A percentile compares a stretch with the other conserved stretches of the same genome.
These are phyloP conservation scores for Philereme vetulata DNA, from an alignment of 2,888 invertebrate genomes.

Conservation along the genomic window DNA sequence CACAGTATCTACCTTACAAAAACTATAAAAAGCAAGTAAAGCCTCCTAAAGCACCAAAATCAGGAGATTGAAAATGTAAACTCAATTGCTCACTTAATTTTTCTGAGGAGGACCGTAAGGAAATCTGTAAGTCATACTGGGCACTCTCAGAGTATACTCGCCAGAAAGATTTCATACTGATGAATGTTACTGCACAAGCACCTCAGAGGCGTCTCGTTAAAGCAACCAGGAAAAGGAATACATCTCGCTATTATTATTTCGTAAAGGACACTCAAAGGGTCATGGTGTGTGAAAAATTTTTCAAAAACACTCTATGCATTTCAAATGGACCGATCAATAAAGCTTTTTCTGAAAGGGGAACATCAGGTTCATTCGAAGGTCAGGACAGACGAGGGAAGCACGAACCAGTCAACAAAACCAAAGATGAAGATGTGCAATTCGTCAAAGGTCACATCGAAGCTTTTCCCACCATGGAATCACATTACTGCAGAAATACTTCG, in stretches of 20 bases:
- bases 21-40: slow-evolving; percentile 3
- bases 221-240: slow-evolving; percentile 3
- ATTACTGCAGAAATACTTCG: slow-evolving; percentile 31
- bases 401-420: slow-evolving; percentile 7
- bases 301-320: slow-evolving; percentile 9
- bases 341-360: background rate
- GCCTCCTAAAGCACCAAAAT: slow-evolving; percentile 6
- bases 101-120: slow-evolving; percentile 1
- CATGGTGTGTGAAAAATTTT: slow-evolving; percentile 7
- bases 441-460: slow-evolving; percentile 23
- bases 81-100: slow-evolving; percentile 2
- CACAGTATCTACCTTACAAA: slow-evolving; percentile 6
- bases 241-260: slow-evolving; percentile 7
- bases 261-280: background rate
- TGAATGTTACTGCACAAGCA: background rate
- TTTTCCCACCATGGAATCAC: slow-evolving; percentile 31
- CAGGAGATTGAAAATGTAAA: slow-evolving; percentile 5
- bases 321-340: slow-evolving; percentile 8
- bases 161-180: slow-evolving; percentile 7
- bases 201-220: slow-evolving; percentile 1
- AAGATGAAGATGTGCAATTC: slow-evolving; percentile 13
- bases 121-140: slow-evolving; percentile 8
- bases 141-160: background rate
- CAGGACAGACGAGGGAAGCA: slow-evolving; percentile 1
- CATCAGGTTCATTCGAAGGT: background rate